These are phyloP conservation scores for Ashinkailepas kermadecensis DNA, from an alignment of 2,888 invertebrate genomes.

Conservation along the genomic window DNA sequence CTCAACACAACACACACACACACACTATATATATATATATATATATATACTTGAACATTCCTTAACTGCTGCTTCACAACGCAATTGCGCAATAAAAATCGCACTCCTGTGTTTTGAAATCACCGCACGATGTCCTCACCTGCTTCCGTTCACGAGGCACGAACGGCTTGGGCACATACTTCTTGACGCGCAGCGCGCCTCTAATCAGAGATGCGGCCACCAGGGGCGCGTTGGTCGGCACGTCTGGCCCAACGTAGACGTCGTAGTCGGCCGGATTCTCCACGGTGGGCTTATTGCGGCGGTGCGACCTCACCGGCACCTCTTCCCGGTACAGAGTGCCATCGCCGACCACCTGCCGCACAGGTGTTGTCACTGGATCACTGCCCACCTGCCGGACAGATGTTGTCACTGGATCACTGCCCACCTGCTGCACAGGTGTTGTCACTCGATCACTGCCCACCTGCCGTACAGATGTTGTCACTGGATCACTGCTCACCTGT, in stretches of 20 bases:
- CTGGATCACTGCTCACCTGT: too few relatives aligned
- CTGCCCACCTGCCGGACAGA: too few relatives aligned
- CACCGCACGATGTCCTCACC: not conserved
- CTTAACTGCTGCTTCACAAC: not conserved
- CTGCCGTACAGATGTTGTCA: too few relatives aligned
- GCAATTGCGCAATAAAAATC: not conserved
- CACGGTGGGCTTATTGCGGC: not conserved
- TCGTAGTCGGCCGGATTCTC: not conserved
- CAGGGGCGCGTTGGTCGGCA: not conserved
- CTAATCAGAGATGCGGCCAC: not conserved
- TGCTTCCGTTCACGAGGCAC: not conserved
- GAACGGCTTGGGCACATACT: constrained; percentile 5
- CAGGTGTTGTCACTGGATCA: too few relatives aligned
- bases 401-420: too few relatives aligned
- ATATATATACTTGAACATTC: not conserved
- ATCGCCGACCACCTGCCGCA: not conserved
- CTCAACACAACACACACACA: too few relatives aligned
- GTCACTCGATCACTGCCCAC: too few relatives aligned
- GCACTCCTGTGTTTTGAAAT: not conserved
- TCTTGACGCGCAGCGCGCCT: too few relatives aligned
- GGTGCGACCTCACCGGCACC: not conserved
- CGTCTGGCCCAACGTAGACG: not conserved
- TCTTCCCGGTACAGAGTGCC: constrained; percentile 4
- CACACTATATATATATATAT: not conserved
- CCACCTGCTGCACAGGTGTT: too few relatives aligned